A percentile compares a stretch with the other conserved stretches of the same genome.
Evolutionary conservation across 1,140 invertebrate species (phyloP).

Genomic region (Zaprionus lachaisei): DNA sequence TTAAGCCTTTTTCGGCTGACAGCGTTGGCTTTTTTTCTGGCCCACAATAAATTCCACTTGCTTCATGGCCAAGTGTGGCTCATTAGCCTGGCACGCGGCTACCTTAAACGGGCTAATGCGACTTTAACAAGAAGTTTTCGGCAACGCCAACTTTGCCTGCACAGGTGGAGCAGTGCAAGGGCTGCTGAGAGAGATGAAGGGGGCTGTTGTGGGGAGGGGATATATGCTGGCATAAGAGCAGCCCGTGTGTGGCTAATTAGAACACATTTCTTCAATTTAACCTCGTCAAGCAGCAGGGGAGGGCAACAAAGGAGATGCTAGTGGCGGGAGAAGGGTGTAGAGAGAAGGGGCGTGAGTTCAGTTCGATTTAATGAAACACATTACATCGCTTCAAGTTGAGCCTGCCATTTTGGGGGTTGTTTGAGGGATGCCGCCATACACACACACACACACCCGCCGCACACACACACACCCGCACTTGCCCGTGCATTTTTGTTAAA

Average conservation of each 20-base stretch:
- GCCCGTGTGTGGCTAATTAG: constrained; percentile 76
- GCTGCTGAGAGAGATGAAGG: not conserved
- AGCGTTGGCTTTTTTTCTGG: constrained; percentile 22
- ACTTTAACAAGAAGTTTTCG: constrained; percentile 74
- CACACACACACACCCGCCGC: not conserved
- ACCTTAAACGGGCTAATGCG: constrained; percentile 70
- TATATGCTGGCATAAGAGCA: constrained; percentile 24
- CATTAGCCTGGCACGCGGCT: constrained; percentile 50
- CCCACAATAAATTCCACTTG: constrained; percentile 63
- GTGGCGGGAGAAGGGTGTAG: not conserved
- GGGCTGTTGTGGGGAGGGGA: not conserved
- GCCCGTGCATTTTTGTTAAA: constrained; percentile 61
- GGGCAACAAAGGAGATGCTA: constrained; percentile 18
- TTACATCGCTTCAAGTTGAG: constrained; percentile 30
- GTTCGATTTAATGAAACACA: constrained; percentile 73
- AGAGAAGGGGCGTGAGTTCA: constrained; percentile 7
- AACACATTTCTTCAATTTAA: constrained; percentile 82
- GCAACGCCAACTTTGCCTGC: constrained; percentile 50
- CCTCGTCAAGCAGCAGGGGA: constrained; percentile 45
- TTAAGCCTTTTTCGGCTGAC: constrained; percentile 23
- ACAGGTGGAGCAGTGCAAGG: not conserved
- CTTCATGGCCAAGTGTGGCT: constrained; percentile 33
- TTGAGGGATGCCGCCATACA: constrained; percentile 19
- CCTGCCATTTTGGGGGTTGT: not conserved
- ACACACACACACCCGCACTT: constrained; percentile 5